Base-by-base conservation (phyloP, 2,797 vertebrate species). In the Galaxias olidus region DNA sequence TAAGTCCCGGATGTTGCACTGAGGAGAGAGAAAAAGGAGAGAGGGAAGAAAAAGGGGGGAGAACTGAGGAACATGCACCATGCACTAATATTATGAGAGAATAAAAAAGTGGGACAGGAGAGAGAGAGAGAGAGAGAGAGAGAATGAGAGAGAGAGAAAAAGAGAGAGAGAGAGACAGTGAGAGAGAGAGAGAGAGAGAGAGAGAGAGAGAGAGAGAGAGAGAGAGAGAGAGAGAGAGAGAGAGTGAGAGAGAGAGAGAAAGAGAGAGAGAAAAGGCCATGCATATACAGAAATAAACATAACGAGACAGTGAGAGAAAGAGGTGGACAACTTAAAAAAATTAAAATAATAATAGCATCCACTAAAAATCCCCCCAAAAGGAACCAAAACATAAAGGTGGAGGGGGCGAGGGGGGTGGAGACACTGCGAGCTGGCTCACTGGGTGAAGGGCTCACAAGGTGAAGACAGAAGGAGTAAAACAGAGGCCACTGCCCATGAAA, bases 1-100 rank as follows among this genome's bases (percentile, higher is more conserved):
- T 98, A 94, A 92, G 94, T 88, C 95, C 94, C 66, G 94, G 95
- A 88, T 96, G 94, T 91, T 97, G 95, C 92, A 98, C 96, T 98
- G 90, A 87, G 92, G 83, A 92, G 82, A 91, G 81, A 91, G 89
- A 90, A 85, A 82, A 80, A 62, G 80, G 72, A 79, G 73, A 78
- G 78, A 74, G 76, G 69, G 80, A 73, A 78, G 73, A 77, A 74
- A 72, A 71, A 68, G 81, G 73, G 71, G 62, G 74, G 86, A 90
- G 78, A 92, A 84, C 87, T 89, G 88, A 90, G 87, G 89, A 89
- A 48, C 90, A 92, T 93, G 92, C 92, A 90, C 67, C 91, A 92
- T 93, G 92, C 92, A 89, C 72, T 73, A 89, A 76, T 77, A 86
- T 74, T 61, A 6, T 55, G 14, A 58, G 50, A 57, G 41, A 56